Base-by-base conservation (phyloP, 2,888 invertebrate species). In the Temnothorax unifasciatus region DNA sequence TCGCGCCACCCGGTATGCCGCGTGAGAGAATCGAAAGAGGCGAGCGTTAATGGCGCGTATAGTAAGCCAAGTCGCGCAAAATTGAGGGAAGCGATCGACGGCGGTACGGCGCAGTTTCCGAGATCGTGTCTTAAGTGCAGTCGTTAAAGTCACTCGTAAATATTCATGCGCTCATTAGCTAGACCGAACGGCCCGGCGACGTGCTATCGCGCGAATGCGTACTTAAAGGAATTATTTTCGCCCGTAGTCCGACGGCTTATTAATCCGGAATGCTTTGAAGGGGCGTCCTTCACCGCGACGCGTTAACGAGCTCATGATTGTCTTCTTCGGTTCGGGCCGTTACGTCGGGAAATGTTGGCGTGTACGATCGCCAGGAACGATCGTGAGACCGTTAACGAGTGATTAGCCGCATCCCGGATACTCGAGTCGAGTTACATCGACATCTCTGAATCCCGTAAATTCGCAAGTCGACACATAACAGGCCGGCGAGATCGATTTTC, bases 71-170 rank as follows among this genome's bases (percentile, higher is more conserved):
- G 38, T 29, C 41, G 41, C 54, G 68, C 41, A 44, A 41, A 68
- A 57, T 77, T 54, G 29, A 77, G 15, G 44, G 54, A 41, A 68
- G 52, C 68, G 77, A 77, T 50, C 38, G 38, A 11, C 38, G 15
- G 29, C 9, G 44, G 15, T 3, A 8, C 38, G 57, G 41, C n/a
- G 68, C 54, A 9, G 9, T 68, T 77, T 57, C 54, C 77, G 29
- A 77, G 41, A 79, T 79, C 63, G 59, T 41, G 54, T 11, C 44
- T 71, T 57, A 71, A 79, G 47, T 59, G 71, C 64, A 50, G 50
- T 52, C 64, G 76, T 76, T 79, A 59, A 59, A 71, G 21, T 79
- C 71, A 71, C 73, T 59, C 79, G 71, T 79, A 79, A 77, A 77
- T 79, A 71, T 71, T 79, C 79, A 59, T 61, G 47, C 59, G 34